Base-by-base conservation (phyloP, 1,140 invertebrate genomes). In the Macrosteles quadrilineatus region DNA sequence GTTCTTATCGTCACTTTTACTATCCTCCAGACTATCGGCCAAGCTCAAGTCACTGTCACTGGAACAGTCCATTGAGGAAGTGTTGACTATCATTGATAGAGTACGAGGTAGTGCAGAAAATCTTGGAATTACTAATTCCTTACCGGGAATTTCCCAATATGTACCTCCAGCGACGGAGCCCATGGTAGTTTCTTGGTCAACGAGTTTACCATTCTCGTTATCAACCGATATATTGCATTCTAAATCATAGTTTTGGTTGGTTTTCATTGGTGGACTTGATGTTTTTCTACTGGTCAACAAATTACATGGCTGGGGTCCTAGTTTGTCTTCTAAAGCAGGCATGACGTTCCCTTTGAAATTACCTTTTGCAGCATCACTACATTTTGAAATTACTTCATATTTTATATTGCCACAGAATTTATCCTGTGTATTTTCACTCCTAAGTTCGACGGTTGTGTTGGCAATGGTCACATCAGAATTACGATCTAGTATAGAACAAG, bases 81-180 rank as follows among this genome's bases (percentile, higher is more conserved):
- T 83, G 75, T 86, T 86, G 0, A 87, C 85, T 75, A 86, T 83
- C 85, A 86, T 86, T 2, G 86, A 87, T 21, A 81, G 79, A 0
- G 83, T 84, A 72, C 85, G 77, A 11, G 85, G 84, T 64, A 84
- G 76, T 23, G 84, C 84, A 14, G 84, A 85, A 76, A 82, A 83
- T 67, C 84, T 76, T 1, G 84, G 82, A 27, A 85, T 72, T 1
- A 73, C 57, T 36, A 67, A 25, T 19, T 74, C 67, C n/a, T 45
- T 36, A n/a, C 57, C 70, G 19, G 59, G 65, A 19, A 55, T 65
- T 14, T 73, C 69, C 53, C 72, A 66, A 53, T 74, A 74, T 40
- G 71, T 74, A 23, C 71, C 68, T 21, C 70, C 55, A 4, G 71
- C 55, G 29, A 65, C 53, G 4, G 68, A 43, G n/a, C 63, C 63